Evolutionary conservation across 2,113 vertebrate genomes (phyloP).

Genomic region (Formicarius rufipectus): DNA sequence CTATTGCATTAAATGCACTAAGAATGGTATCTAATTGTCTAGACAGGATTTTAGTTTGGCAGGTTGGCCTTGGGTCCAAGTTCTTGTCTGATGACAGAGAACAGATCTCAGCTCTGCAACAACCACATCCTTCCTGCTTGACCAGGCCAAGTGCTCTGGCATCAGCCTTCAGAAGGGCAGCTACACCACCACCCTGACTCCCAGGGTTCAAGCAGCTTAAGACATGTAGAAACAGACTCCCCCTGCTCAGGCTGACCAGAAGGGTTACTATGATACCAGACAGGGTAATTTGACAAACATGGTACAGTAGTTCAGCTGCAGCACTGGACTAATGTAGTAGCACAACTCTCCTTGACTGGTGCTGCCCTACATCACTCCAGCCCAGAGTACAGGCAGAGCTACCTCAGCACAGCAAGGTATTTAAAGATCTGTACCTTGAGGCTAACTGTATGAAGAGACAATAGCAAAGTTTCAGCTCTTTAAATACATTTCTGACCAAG

Average conservation of each 20-base stretch:
- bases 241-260: neutral
- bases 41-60: neutral
- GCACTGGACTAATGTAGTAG: neutral
- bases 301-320: neutral
- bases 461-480: neutral
- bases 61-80: neutral
- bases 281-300: neutral
- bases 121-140: fast-evolving
- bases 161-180: neutral
- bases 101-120: neutral
- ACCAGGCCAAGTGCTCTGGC: neutral
- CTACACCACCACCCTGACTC: fast-evolving
- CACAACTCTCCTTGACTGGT: neutral
- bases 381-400: neutral
- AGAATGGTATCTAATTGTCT: neutral
- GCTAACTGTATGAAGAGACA: neutral
- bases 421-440: neutral
- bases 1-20: neutral
- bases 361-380: neutral
- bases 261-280: neutral
- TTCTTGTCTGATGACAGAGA: neutral
- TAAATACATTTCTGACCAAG: neutral
- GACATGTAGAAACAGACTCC: neutral
- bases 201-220: neutral
- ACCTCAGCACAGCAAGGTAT: neutral